A percentile compares a stretch with the other conserved stretches of the same genome.
These are phyloP conservation scores for Drosophila longiperda DNA, from an alignment of 2,888 invertebrate species.

Conservation along the genomic window DNA sequence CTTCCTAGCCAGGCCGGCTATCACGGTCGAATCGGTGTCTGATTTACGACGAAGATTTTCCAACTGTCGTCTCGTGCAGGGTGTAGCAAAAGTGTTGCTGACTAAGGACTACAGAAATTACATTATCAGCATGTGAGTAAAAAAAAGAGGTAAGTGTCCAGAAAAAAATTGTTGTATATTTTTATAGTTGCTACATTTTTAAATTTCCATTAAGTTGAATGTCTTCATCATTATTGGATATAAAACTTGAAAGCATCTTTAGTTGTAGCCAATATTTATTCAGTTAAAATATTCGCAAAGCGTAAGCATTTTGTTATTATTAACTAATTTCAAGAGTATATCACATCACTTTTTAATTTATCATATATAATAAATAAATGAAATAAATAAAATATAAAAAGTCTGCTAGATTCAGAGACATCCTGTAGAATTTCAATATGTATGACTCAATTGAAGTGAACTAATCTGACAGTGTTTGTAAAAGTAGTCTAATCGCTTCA, in stretches of 20 bases:
- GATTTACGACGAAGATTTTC: conserved; percentile 33
- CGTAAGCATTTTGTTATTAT: not conserved
- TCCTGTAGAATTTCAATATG: conserved; percentile 16
- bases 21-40: conserved; percentile 13
- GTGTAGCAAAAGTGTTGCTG: conserved; percentile 8
- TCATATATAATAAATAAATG: conserved; percentile 11
- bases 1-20: not conserved
- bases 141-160: not conserved
- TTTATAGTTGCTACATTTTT: not conserved
- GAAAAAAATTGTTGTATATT: not conserved
- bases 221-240: not conserved
- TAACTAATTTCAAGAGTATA: not conserved
- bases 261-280: not conserved
- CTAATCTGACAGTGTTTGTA: conserved; percentile 36
- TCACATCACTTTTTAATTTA: not conserved
- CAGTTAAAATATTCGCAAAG: not conserved
- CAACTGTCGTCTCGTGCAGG: conserved; percentile 21
- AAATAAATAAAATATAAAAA: conserved; percentile 27
- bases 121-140: not conserved
- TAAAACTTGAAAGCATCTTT: not conserved
- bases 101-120: not conserved
- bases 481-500: conserved; percentile 61
- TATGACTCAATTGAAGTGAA: conserved; percentile 29
- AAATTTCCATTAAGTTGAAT: not conserved
- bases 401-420: conserved; percentile 10